Conservation (phyloP, 2,797 vertebrate species). For the Callimico goeldii region DNA sequence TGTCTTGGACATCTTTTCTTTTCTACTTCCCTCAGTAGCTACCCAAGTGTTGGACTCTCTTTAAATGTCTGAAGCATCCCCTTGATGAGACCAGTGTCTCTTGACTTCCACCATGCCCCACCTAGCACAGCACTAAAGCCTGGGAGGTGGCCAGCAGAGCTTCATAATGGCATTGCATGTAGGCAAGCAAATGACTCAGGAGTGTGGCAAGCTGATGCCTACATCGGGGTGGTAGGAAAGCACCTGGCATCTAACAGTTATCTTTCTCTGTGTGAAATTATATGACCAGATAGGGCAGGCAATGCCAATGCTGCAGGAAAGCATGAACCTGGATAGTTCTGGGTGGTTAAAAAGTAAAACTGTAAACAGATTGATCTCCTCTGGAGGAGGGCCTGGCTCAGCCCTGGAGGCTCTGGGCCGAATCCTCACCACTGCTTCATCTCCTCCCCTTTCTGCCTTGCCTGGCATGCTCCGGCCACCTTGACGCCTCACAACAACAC, state of each 20-base stretch:
- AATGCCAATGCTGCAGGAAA: not conserved
- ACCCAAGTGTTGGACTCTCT: not conserved
- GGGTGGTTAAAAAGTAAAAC: constrained; percentile 24
- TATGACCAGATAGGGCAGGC: not conserved
- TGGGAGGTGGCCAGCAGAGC: not conserved
- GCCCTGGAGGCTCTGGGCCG: not conserved
- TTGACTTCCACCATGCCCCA: not conserved
- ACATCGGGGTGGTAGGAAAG: not conserved
- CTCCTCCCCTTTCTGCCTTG: not conserved
- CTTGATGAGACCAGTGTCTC: not conserved
- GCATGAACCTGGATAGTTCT: not conserved
- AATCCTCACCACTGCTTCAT: not conserved
- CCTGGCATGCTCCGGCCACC: not conserved
- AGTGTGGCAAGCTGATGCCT: not conserved
- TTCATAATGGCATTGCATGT: not conserved
- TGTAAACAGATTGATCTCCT: not conserved
- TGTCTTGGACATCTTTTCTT: not conserved
- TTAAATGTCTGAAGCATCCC: not conserved
- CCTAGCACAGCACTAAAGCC: not conserved
- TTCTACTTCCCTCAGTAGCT: not conserved
- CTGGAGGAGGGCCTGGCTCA: not conserved
- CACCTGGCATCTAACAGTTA: not conserved
- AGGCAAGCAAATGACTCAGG: not conserved
- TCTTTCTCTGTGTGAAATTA: not conserved
- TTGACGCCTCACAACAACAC: not conserved